Base-by-base conservation (phyloP, 2,888 invertebrate species). In the Dichetophora obliterata region DNA sequence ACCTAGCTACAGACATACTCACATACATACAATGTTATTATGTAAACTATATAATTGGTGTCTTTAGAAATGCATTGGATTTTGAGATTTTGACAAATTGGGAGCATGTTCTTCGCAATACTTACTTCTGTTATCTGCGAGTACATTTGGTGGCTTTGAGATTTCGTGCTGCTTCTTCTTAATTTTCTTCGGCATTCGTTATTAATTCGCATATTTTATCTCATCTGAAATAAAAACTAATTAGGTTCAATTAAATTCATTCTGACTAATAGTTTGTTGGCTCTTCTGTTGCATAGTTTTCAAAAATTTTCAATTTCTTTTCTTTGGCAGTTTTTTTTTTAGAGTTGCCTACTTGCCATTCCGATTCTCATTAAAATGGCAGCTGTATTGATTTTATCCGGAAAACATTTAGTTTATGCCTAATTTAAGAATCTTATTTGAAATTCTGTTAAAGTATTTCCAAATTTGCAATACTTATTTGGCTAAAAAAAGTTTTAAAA, bases 51-150 rank as follows among this genome's bases (percentile, higher is more conserved):
- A 37, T 71, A 54, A 59, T 59, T 71, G 22, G 24, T 34, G 43
- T 43, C 57, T 71, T 57, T 59, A 57, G 37, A 59, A 71, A 34
- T 71, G 22, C 24, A 43, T 71, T 71, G 34, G 71, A 57, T 59
- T 71, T 71, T 59, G 37, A n/a, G 59, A 59, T 71, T 14, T 34
- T 59, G 59, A 59, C 57, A 71, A 71, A 70, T 70, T 70, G 52
- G 50, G 68, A 48, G 6, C 37, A 59, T 37, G 59, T 71, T 70
- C 14, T 43, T 48, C 8, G 19, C 14, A 48, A 48, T 22, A 24
- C 31, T 31, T 22, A 24, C 31, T 31, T 59, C 57, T 19, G 57
- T 59, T 43, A 19, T 54, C 22, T 54, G 54, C 9, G 6, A 22
- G 37, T 24, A 48, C 19, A 68, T 43, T 3, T 68, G 43, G 48